Percentiles rank a stretch among this genome's conserved stretches.
Conservation (phyloP, 2,113 vertebrate species). For the Pantherophis guttatus region DNA sequence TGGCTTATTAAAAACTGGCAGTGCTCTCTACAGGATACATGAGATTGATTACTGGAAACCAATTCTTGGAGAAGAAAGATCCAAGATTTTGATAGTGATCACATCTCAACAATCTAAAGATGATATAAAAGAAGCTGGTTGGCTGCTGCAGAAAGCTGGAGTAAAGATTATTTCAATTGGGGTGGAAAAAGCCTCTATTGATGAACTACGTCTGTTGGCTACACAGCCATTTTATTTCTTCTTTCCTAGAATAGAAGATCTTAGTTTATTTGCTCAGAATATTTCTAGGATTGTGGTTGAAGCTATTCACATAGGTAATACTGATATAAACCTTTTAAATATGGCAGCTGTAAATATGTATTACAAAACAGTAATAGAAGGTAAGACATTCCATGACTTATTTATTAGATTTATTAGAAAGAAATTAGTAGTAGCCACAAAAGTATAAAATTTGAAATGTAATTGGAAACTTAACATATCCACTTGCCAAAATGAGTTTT, state of each 20-base stretch:
- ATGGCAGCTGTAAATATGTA: background rate
- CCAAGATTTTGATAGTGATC: constrained; percentile 62
- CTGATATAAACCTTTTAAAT: background rate
- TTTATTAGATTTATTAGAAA: background rate
- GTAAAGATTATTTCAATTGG: constrained; percentile 63
- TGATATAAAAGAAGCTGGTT: constrained; percentile 42
- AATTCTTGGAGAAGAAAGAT: constrained; percentile 41
- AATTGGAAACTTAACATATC: background rate
- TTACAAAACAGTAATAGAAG: background rate
- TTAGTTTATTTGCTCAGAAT: constrained; percentile 50
- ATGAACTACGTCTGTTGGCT: constrained; percentile 57
- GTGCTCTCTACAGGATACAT: constrained; percentile 48
- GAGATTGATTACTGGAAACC: constrained; percentile 49
- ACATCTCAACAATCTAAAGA: constrained; percentile 59
- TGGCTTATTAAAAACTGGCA: constrained; percentile 49
- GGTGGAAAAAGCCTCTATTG: constrained; percentile 31
- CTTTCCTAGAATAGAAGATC: constrained; percentile 33
- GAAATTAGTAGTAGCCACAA: background rate
- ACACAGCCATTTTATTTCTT: constrained; percentile 41
- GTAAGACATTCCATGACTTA: background rate
- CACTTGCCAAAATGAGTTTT: background rate
- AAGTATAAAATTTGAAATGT: background rate
- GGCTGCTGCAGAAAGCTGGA: constrained; percentile 44
- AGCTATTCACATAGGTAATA: background rate
- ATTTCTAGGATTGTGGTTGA: constrained; percentile 52